Evolutionary conservation across 2,797 vertebrate species (phyloP), one percentile per base, ranked within the genome.

Genomic region (Leucoraja ocellata): DNA sequence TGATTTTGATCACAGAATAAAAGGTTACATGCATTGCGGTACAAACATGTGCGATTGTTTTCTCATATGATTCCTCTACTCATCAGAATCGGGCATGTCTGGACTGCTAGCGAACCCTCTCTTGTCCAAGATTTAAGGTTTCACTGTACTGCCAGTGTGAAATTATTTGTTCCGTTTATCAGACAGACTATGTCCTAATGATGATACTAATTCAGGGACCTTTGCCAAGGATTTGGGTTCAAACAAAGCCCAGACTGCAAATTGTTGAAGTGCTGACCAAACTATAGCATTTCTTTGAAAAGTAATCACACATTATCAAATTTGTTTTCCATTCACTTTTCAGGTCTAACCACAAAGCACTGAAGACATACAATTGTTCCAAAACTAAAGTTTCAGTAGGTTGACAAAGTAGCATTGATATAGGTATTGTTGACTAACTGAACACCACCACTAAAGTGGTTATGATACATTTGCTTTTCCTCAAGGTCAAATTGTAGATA

Each of bases 291-390:
- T 88, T 88, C 28, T 68, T 65, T 32, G 84, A 68, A 36, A 88
- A 68, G 61, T 88, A 88, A 88, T 88, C 68, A 88, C 8, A 6
- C 14, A 88, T 68, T 88, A 88, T 88, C 84, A 65, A 65, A 88
- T 9, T 65, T 88, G 68, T 88, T 88, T 88, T 88, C 84, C 84
- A 88, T 88, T 88, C 84, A 68, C n/a, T 63, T 88, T 88, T n/a
- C 84, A 88, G 65, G 68, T 88, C 84, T 88, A 88, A 88, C 68
- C 84, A 88, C 61, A 88, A 88, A 88, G 84, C 65, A 88, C n/a
- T 32, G 84, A 68, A 65, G 68, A 68, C 61, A 88, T 88, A 63
- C n/a, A 65, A 88, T 88, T 88, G 61, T 88, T 88, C 84, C 84
- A 88, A 88, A 65, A 21, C 32, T 36, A 58, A 83, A 32, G 61